A percentile compares a stretch with the other conserved stretches of the same genome.
Evolutionary conservation across 2,888 invertebrate genomes (phyloP).

Genomic region (Drosophila anomalipes): DNA sequence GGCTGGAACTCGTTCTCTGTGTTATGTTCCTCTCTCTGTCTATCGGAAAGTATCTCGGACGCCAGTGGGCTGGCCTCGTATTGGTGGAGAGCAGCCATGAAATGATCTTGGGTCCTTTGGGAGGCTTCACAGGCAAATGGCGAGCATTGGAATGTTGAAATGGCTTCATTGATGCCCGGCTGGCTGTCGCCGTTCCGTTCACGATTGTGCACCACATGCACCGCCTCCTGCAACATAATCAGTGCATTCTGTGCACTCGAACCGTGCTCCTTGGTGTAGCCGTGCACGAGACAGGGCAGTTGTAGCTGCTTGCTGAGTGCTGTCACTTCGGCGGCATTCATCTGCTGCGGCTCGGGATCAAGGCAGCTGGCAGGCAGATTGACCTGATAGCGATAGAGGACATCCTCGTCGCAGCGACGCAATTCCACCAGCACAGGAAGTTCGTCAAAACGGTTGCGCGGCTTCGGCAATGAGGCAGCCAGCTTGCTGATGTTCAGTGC

Average conservation of each 20-base stretch:
- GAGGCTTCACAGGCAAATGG: constrained; percentile 12
- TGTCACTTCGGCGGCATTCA: constrained; percentile 11
- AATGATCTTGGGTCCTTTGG: constrained; percentile 31
- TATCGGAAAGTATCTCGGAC: constrained; percentile 30
- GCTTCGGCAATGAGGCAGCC: constrained; percentile 49
- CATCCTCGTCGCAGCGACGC: constrained; percentile 45
- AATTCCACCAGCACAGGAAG: constrained; percentile 66
- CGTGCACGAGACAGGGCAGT: constrained; percentile 41
- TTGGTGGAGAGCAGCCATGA: constrained; percentile 40
- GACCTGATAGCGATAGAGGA: constrained; percentile 58
- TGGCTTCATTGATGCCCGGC: background rate
- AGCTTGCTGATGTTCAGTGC: constrained; percentile 53
- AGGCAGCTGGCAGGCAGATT: constrained; percentile 45
- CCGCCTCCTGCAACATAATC: constrained; percentile 40
- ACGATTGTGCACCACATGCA: constrained; percentile 30
- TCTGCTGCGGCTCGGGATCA: background rate
- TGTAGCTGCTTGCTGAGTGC: constrained; percentile 29
- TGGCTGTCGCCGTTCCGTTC: background rate
- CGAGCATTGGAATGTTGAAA: constrained; percentile 22
- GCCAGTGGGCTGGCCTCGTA: constrained; percentile 32
- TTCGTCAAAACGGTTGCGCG: constrained; percentile 39
- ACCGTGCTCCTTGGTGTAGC: background rate
- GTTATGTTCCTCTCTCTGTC: background rate
- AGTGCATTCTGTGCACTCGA: background rate
- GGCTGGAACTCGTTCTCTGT: background rate